Conservation (phyloP, 2,888 invertebrate genomes). For the Cerastis leucographa region DNA sequence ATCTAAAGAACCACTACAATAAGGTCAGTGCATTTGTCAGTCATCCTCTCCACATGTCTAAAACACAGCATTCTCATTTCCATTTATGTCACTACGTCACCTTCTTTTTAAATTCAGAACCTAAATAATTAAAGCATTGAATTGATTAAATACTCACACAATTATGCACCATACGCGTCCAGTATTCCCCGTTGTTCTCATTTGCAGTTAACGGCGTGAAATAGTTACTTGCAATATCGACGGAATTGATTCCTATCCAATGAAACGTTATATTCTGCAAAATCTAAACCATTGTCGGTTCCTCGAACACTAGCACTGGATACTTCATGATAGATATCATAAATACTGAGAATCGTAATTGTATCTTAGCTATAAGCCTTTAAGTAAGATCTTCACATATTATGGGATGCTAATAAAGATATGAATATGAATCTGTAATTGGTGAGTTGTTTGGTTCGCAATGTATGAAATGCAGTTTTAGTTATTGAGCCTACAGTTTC, state of each 20-base stretch:
- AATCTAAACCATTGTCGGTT: constrained; percentile 20
- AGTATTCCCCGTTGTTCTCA: constrained; percentile 13
- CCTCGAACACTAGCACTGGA: constrained; percentile 4
- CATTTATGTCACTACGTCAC: too few species aligned
- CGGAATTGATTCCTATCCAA: constrained; percentile 40
- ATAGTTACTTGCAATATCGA: constrained; percentile 14
- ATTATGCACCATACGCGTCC: not conserved
- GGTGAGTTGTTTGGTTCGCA: not conserved
- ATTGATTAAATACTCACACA: constrained; percentile 1
- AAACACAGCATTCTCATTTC: too few species aligned
- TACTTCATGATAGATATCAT: not conserved
- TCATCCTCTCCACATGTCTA: too few species aligned
- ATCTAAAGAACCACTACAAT: too few species aligned
- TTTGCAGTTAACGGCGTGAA: not conserved
- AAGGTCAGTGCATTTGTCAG: too few species aligned
- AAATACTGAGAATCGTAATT: not conserved
- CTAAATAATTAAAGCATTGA: not conserved
- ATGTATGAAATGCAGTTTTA: not conserved
- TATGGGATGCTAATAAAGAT: too few species aligned
- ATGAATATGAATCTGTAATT: constrained; percentile 17
- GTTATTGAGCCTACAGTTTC: not conserved
- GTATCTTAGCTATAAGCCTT: too few species aligned
- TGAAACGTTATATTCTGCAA: constrained; percentile 43
- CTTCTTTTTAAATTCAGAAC: too few species aligned
- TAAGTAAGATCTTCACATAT: too few species aligned